A percentile compares a stretch with the other conserved stretches of the same genome.
These are phyloP conservation scores for Okapia johnstoni DNA, from an alignment of 2,113 vertebrate species.

Conservation along the genomic window DNA sequence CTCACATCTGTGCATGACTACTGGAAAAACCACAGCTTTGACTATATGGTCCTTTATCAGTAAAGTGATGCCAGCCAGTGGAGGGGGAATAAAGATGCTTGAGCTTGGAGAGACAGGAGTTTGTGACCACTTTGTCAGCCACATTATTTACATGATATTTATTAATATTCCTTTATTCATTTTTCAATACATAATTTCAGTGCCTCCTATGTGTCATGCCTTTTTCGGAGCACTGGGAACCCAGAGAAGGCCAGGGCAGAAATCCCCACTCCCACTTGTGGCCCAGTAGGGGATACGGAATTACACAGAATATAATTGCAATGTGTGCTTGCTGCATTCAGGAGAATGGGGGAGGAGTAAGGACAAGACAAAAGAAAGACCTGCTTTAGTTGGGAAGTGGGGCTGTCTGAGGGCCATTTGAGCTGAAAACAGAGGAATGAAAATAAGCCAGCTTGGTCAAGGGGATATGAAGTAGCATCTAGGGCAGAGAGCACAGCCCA, in stretches of 20 bases:
- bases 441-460: background rate
- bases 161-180: background rate
- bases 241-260: background rate
- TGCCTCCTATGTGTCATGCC: background rate
- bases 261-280: background rate
- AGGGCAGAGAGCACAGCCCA: rapidly evolving
- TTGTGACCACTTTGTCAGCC: too few relatives aligned
- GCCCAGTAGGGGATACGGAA: background rate
- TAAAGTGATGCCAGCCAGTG: background rate
- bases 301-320: background rate
- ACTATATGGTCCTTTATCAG: background rate
- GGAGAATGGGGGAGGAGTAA: background rate
- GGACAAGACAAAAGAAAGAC: background rate
- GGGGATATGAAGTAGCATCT: background rate
- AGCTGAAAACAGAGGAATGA: background rate
- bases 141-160: background rate
- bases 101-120: background rate
- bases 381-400: background rate
- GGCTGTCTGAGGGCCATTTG: background rate
- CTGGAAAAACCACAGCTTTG: background rate
- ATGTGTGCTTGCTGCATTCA: rapidly evolving
- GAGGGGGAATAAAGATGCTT: background rate
- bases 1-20: background rate
- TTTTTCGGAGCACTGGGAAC: background rate
- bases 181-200: background rate